Conservation (phyloP, 2,888 invertebrate species). For the Amphipyra berbera region DNA sequence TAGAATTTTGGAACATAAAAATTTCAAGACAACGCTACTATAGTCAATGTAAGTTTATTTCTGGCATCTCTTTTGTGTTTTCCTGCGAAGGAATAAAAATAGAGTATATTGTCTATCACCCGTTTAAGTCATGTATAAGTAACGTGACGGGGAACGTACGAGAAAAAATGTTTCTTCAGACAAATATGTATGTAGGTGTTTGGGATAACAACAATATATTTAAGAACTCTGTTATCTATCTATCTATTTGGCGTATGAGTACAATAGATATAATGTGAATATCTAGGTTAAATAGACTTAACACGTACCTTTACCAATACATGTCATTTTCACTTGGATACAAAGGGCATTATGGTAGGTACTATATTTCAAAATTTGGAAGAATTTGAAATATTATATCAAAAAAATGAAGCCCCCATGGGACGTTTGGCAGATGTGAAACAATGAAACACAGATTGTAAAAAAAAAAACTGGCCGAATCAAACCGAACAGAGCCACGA, state of each 20-base stretch:
- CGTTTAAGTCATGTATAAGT: constrained; percentile 26
- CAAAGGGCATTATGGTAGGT: too few species aligned
- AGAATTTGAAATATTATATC: too few species aligned
- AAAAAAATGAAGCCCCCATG: too few species aligned
- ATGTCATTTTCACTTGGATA: too few species aligned
- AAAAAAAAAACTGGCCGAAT: too few species aligned
- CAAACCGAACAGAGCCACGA: too few species aligned
- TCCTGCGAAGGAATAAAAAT: constrained; percentile 31
- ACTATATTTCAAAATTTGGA: too few species aligned
- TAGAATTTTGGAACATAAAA: constrained; percentile 52
- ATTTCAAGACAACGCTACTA: constrained; percentile 39
- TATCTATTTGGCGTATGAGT: not conserved
- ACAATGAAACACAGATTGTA: too few species aligned
- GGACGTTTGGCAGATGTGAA: too few species aligned
- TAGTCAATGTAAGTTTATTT: constrained; percentile 38
- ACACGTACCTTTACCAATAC: not conserved
- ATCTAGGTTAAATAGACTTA: too few species aligned
- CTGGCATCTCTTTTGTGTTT: constrained; percentile 45
- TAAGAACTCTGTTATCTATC: not conserved
- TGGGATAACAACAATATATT: constrained; percentile 20
- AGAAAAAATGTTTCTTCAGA: constrained; percentile 22
- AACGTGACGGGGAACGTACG: constrained; percentile 11
- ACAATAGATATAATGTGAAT: not conserved
- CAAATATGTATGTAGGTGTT: constrained; percentile 1
- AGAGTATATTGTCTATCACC: constrained; percentile 28